These are phyloP conservation scores for Papilio glaucus DNA, from an alignment of 1,140 invertebrate species.

Conservation along the genomic window DNA sequence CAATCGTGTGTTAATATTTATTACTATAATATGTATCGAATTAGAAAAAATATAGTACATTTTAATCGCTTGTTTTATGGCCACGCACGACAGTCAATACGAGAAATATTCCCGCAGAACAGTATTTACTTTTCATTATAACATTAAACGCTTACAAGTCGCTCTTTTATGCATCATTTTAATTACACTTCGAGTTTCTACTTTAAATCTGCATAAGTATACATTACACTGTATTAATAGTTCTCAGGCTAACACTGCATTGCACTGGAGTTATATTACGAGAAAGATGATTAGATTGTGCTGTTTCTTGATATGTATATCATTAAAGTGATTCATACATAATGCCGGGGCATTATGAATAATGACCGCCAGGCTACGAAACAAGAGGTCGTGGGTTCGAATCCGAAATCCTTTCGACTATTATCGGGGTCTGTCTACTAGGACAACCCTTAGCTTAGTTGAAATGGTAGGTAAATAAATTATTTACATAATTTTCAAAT, in stretches of 20 bases:
- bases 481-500: too few species aligned
- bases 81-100: constrained; percentile 7
- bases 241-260: neutral
- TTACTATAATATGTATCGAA: too few species aligned
- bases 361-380: too few species aligned
- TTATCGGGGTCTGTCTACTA: too few species aligned
- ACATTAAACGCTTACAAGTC: constrained; percentile 22
- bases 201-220: neutral
- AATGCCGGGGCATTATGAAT: neutral
- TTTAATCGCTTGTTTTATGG: constrained; percentile 2
- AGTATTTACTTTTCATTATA: constrained; percentile 27
- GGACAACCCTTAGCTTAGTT: too few species aligned
- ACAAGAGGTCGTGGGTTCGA: too few species aligned
- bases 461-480: too few species aligned
- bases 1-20: too few species aligned
- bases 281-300: neutral
- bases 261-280: neutral
- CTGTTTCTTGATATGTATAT: too few species aligned
- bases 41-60: neutral
- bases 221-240: neutral
- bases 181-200: neutral
- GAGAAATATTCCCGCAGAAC: constrained; percentile 21
- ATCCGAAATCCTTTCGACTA: too few species aligned
- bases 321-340: neutral
- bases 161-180: constrained; percentile 15